Base-by-base conservation (phyloP, 2,113 vertebrate species). In the Nasalis larvatus region DNA sequence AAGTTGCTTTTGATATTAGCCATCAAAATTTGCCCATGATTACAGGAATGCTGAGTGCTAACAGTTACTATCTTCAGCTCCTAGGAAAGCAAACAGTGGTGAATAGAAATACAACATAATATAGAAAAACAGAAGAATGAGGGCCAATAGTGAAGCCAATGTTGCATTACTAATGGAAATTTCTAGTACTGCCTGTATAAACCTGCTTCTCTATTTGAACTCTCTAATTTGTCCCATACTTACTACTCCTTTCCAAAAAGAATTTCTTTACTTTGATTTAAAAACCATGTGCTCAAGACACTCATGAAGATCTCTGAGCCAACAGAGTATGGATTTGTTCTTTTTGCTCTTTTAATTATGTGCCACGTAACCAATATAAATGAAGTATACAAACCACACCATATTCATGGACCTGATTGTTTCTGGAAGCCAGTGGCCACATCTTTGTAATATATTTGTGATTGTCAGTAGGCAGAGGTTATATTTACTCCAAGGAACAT, bases 201-300 rank as follows among this genome's bases (percentile, higher is more conserved):
- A 54, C 76, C 54, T 77, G 7, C 47, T 56, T 71, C 35, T 47
- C 18, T 63, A 12, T 63, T 68, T 42, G 12, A 4, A 74, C 21
- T 35, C 87, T 81, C 42, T 68, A 37, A 77, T 81, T 74, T 84
- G 83, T 37, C 30, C 2, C 21, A 10, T 66, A 56, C 3, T 77
- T 2, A 1, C 37, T 10, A 69, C 30, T 91, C 37, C 11, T 77
- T 69, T 81, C 76, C 81, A 35, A 45, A 94, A 95, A 73, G 11
- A 94, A 91, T 56, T 83, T 49, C 16, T 94, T 96, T 37, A 86
- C 45, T 84, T 91, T 86, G 37, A 97, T 91, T 97, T 91, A 78
- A 95, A 91, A 95, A 94, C 4, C 18, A 93, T 78, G 94, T 74
- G 40, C n/a, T 96, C 37, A 91, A 86, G 73, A 37, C 49, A 89